Evolutionary conservation across 2,888 invertebrate genomes (phyloP), one percentile per base, ranked within the genome.

Genomic region (Aproaerema taeniolella): DNA sequence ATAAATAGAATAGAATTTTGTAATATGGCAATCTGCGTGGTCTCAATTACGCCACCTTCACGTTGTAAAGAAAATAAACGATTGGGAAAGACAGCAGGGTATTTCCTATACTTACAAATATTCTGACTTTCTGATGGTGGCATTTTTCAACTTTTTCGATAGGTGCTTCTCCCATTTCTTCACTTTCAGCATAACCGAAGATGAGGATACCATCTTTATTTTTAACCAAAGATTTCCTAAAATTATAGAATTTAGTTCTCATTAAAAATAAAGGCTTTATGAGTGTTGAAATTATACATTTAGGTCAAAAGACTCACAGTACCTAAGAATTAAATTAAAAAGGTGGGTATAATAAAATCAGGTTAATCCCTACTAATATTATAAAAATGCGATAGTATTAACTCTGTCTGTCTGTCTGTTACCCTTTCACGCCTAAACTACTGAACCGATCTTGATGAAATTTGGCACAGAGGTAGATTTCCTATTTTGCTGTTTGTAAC

Each of bases 131-230:
- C 14, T 53, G 55, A 1, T 65, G 50, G 38, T 63, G 61, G 37
- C 49, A 58, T 24, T 60, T 50, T 32, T 55, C 52, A 8, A 52
- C 39, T 11, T 40, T 50, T 1, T 35, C 41, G n/a, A 17, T 44
- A n/a, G 41, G 36, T 2, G 33, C 40, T 6, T 54, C 57, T 9
- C 49, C 37, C 2, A 46, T 15, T 3, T 54, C 44, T 16, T 45
- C 38, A n/a, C 48, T 53, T 20, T 55, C 44, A 33, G 60, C 72
- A 31, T 52, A 49, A 8, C 71, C 62, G 15, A 47, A 41, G 38
- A 78, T 53, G 0, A 52, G 43, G 1, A 74, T 50, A 2, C 64
- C 63, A 43, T 74, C 65, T 7, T 67, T 56, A 46, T 77, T 77
- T 32, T 53, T 63, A 31, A 53, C 51, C 30, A 66, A 72, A 20